A percentile compares a stretch with the other conserved stretches of the same genome.
Evolutionary conservation across 2,888 invertebrate species (phyloP).

Genomic region (Imbricaverruca yamaguchii): DNA sequence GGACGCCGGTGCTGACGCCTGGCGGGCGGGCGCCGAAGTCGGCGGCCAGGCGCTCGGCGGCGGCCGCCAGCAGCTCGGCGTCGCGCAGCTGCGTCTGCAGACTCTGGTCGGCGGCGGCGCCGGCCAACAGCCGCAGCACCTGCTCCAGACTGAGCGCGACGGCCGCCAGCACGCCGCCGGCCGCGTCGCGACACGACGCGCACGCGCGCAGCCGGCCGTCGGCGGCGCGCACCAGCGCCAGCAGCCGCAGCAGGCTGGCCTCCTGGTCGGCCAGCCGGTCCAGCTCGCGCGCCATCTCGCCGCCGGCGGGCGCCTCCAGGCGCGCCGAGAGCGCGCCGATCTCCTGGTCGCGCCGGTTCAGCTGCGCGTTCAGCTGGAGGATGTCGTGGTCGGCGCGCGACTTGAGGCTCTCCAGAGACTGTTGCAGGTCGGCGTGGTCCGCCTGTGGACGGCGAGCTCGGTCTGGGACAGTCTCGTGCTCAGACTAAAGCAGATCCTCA

Average conservation of each 20-base stretch:
- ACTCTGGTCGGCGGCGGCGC: not conserved
- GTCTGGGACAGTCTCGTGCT: no score
- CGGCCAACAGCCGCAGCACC: not conserved
- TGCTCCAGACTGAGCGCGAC: conserved; percentile 3
- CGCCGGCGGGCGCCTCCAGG: not conserved
- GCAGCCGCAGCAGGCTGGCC: not conserved
- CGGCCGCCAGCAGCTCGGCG: conserved; percentile 6
- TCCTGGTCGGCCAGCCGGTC: not conserved
- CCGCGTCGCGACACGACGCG: not conserved
- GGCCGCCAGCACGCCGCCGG: not conserved
- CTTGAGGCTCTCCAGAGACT: not conserved
- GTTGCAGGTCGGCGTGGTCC: conserved; percentile 20
- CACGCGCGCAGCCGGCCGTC: not conserved
- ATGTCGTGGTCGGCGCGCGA: not conserved
- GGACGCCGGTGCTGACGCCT: conserved; percentile 4
- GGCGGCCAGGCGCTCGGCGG: not conserved
- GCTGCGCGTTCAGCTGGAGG: not conserved
- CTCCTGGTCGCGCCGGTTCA: conserved; percentile 10
- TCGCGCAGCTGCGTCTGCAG: conserved; percentile 5
- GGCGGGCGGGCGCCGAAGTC: not conserved
- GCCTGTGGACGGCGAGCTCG: not conserved
- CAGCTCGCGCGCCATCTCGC: not conserved
- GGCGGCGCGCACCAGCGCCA: not conserved
- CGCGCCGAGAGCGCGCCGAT: not conserved
- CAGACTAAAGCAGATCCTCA: no score